Evolutionary conservation across 2,113 vertebrate species (phyloP), one percentile per base, ranked within the genome.

Genomic region (Reinhardtius hippoglossoides): DNA sequence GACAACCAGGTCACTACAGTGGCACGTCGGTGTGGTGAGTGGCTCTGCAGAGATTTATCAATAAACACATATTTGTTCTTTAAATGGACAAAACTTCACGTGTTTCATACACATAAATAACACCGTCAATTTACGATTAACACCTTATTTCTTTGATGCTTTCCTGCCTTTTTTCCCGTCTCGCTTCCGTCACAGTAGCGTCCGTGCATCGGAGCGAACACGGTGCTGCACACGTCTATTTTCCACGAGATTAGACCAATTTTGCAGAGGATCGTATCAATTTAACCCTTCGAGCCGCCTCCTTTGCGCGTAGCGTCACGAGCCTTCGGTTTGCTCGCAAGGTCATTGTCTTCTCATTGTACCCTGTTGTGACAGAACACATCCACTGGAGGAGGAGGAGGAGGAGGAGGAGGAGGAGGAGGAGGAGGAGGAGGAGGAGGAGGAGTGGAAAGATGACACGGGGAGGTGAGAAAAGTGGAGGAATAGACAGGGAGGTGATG

Each of bases 251-350:
- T 87, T 79, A 63, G 15, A 42, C 58, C 20, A 7, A n/a, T 54
- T n/a, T 83, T 67, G 35, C 52, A 23, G 50, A 69, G 74, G 66
- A 80, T 48, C 76, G 57, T 81, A 21, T 90, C 65, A 74, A 77
- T 91, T 82, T 83, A 73, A 55, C 69, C 13, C 84, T 65, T 74
- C 66, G 74, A 5, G 15, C n/a, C 16, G n/a, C 18, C 12, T 46
- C 48, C 83, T 65, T 56, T n/a, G 52, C 58, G 74, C 58, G 77
- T 52, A 80, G 57, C 57, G 64, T 78, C 56, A 78, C 71, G 48
- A 65, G 78, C 70, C 23, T 56, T 71, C 69, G 42, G 65, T 76
- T 75, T 73, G 31, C 59, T 56, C 40, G n/a, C 78, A 72, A 86
- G 80, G 78, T 83, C 64, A 70, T 52, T 27, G 59, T 67, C 65